phyloP scores from a whole-genome alignment of 2,113 vertebrate species.

The Gallinago undulata region DNA sequence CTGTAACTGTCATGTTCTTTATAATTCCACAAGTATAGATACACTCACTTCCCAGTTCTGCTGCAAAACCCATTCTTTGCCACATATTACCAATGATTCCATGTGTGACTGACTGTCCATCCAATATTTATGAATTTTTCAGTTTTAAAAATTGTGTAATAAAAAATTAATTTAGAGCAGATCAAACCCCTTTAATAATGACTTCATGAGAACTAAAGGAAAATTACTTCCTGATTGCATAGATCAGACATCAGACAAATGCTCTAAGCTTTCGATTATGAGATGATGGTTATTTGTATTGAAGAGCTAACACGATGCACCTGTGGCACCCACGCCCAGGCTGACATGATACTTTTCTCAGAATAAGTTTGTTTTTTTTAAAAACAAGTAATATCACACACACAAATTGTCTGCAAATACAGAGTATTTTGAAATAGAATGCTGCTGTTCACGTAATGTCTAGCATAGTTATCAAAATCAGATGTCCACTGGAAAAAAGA shows the following conservation, averaged over 20 bases:
- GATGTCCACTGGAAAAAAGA: background rate
- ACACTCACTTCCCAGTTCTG: background rate
- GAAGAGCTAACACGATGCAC: background rate
- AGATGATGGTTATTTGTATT: background rate
- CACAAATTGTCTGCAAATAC: background rate
- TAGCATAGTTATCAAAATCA: background rate
- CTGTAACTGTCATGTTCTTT: background rate
- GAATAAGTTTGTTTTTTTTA: background rate
- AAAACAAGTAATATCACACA: background rate
- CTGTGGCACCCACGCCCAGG: background rate
- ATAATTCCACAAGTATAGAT: fast-evolving
- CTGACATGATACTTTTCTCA: background rate
- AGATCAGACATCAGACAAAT: background rate
- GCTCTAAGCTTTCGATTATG: fast-evolving
- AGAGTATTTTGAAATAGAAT: background rate
- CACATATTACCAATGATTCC: background rate
- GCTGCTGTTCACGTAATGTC: background rate
- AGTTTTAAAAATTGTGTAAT: background rate
- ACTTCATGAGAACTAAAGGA: background rate
- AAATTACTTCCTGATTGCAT: background rate
- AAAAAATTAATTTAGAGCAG: background rate
- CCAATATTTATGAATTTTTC: background rate
- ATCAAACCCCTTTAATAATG: background rate
- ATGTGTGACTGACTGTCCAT: background rate
- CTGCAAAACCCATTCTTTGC: no score